These are phyloP conservation scores for Sebastiscus albofasciatus DNA, from an alignment of 2,797 vertebrate species.

Conservation along the genomic window DNA sequence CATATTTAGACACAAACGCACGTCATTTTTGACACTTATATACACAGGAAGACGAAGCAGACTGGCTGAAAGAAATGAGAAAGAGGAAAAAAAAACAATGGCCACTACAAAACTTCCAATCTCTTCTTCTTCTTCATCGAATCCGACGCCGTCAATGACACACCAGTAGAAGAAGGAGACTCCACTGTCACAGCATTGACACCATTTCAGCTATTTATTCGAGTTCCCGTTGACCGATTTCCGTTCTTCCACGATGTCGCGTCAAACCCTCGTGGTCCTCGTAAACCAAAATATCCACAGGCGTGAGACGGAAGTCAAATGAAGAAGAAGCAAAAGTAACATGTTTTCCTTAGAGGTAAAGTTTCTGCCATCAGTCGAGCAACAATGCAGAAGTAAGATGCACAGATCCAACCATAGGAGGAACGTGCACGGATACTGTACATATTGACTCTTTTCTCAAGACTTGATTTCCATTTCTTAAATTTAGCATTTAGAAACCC, in stretches of 20 bases:
- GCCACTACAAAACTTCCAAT: constrained; percentile 22
- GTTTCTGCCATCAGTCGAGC: constrained; percentile 58
- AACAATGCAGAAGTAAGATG: constrained; percentile 56
- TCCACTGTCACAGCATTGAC: constrained; percentile 4
- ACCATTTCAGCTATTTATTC: constrained; percentile 8
- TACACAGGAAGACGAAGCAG: constrained; percentile 59
- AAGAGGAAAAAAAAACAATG: constrained; percentile 24
- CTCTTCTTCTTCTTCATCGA: constrained; percentile 16
- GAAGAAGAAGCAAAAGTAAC: constrained; percentile 42
- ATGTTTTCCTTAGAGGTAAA: constrained; percentile 62
- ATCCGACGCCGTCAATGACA: neutral
- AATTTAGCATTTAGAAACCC: constrained; percentile 48
- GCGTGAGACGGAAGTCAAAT: constrained; percentile 46
- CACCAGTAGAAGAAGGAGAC: constrained; percentile 15
- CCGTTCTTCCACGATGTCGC: neutral
- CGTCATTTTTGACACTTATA: constrained; percentile 48
- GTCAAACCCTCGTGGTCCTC: constrained; percentile 15
- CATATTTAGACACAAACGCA: constrained; percentile 39
- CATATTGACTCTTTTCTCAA: constrained; percentile 47
- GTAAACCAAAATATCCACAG: constrained; percentile 51
- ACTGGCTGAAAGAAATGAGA: constrained; percentile 43
- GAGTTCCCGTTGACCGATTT: constrained; percentile 1
- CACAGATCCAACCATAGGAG: constrained; percentile 82
- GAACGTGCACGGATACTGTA: constrained; percentile 71
- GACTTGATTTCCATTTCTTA: constrained; percentile 20